These are phyloP conservation scores for Puntigrus tetrazona DNA, from an alignment of 2,113 vertebrate species.

Conservation along the genomic window DNA sequence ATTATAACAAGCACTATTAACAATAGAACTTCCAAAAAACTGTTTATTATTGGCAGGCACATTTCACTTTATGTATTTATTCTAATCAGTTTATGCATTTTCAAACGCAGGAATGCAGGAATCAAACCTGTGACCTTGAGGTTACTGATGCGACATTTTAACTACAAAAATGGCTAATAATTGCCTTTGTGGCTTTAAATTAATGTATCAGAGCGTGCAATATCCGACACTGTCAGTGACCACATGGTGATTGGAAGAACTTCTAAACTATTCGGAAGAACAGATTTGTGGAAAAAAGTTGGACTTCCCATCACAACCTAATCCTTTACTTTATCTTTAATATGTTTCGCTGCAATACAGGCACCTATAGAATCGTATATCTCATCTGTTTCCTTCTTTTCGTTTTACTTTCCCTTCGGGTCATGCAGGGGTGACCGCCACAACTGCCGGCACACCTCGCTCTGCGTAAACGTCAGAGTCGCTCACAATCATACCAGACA, in stretches of 20 bases:
- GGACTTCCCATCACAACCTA: not conserved
- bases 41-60: not conserved
- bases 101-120: too few species aligned
- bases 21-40: too few species aligned
- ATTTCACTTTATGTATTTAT: not conserved
- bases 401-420: not conserved
- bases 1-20: not conserved
- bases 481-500: conserved; percentile 12
- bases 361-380: not conserved
- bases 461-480: conserved; percentile 19
- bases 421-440: conserved; percentile 1
- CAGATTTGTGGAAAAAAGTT: not conserved
- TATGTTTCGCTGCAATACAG: not conserved
- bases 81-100: not conserved
- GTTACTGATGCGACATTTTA: not conserved
- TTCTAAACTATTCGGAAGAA: not conserved
- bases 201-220: not conserved
- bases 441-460: conserved; percentile 15
- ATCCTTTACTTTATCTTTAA: not conserved
- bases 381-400: not conserved
- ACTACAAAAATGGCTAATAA: not conserved
- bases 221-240: not conserved
- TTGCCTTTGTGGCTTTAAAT: not conserved
- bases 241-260: not conserved
- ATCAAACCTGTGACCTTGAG: not conserved